Percentiles rank a stretch among this genome's conserved stretches.
phyloP scores from a whole-genome alignment of 2,888 invertebrate species.

The Hypsopygia costalis region DNA sequence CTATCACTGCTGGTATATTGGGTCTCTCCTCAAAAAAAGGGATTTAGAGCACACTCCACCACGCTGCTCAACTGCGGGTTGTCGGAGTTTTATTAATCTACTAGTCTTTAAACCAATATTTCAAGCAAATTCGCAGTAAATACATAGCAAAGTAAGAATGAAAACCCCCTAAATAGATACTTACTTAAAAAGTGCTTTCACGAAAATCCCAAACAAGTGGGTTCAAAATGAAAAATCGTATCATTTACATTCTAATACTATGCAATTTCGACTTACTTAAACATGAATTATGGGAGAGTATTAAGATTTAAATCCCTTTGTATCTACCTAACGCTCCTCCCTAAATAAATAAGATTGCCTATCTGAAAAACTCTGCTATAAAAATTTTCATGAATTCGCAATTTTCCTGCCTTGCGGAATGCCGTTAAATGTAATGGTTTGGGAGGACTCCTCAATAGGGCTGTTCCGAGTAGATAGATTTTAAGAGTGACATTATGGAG shows the following conservation, averaged over 20 bases:
- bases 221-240: conserved; percentile 38
- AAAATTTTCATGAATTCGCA: conserved; percentile 63
- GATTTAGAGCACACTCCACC: too few relatives aligned
- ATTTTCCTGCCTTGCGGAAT: conserved; percentile 40
- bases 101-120: too few relatives aligned
- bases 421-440: conserved; percentile 22
- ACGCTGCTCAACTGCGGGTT: too few relatives aligned
- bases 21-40: too few relatives aligned
- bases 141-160: too few relatives aligned
- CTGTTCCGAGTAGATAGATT: not conserved
- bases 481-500: not conserved
- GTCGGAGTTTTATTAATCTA: too few relatives aligned
- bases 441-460: not conserved
- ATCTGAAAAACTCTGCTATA: conserved; percentile 48
- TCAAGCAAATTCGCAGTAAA: too few relatives aligned
- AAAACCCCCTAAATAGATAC: too few relatives aligned
- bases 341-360: conserved; percentile 56
- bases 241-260: conserved; percentile 47
- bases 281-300: conserved; percentile 69
- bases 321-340: conserved; percentile 55
- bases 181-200: too few relatives aligned
- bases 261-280: conserved; percentile 31
- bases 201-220: conserved; percentile 26
- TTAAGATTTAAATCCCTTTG: conserved; percentile 71
- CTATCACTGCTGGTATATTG: too few relatives aligned